phyloP scores from a whole-genome alignment of 2,888 invertebrate species.

The Zhuqinia jingwanae region DNA sequence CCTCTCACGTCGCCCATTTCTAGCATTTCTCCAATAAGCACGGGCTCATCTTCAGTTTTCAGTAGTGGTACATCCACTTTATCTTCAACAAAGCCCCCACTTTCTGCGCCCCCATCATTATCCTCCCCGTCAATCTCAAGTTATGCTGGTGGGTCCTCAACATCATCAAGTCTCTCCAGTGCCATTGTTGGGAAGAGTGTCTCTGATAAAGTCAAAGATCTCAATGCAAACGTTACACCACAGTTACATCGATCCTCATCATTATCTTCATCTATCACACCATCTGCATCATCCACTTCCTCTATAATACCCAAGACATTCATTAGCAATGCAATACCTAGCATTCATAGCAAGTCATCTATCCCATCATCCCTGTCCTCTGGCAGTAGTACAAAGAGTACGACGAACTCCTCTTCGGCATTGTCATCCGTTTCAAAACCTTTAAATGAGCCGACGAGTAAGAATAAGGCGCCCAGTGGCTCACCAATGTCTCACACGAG shows the following conservation, averaged over 20 bases:
- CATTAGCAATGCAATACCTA: background rate
- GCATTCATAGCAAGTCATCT: conserved; percentile 12
- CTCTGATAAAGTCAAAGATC: conserved; percentile 75
- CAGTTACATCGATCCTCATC: conserved; percentile 56
- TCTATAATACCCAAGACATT: conserved; percentile 8
- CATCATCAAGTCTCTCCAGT: conserved; percentile 66
- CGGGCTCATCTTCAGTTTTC: conserved; percentile 25
- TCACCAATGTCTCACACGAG: background rate
- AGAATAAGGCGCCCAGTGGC: conserved; percentile 2
- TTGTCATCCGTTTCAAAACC: conserved; percentile 16
- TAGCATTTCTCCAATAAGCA: conserved; percentile 53
- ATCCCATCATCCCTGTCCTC: conserved; percentile 49
- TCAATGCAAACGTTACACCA: conserved; percentile 73
- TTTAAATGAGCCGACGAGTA: background rate
- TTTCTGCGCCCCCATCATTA: conserved; percentile 7
- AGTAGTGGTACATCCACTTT: conserved; percentile 62
- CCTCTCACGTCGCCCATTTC: conserved; percentile 67
- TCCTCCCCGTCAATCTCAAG: conserved; percentile 36
- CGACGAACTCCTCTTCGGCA: conserved; percentile 36
- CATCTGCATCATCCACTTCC: background rate
- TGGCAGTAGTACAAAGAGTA: conserved; percentile 67
- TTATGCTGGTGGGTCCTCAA: conserved; percentile 12
- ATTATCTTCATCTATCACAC: background rate
- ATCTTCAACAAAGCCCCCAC: conserved; percentile 53
- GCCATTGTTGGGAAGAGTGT: conserved; percentile 72